These are phyloP conservation scores for Sceloporus tristichus DNA, from an alignment of 2,113 vertebrate genomes.

Conservation along the genomic window DNA sequence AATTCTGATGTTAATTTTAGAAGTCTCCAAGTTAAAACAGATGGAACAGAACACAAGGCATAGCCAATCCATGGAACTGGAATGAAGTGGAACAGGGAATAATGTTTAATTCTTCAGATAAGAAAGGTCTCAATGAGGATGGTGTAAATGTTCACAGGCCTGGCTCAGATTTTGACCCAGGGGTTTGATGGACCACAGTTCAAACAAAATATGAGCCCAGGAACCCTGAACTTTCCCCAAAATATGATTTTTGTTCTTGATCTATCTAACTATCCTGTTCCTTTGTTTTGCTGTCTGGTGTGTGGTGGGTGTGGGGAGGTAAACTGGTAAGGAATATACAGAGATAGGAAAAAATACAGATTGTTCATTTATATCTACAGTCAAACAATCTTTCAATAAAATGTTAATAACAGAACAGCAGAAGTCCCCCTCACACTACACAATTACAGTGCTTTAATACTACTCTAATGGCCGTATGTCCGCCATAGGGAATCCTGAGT, in stretches of 20 bases:
- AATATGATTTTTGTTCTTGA: neutral
- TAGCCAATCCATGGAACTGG: neutral
- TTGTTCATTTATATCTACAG: no score
- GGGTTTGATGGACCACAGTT: neutral
- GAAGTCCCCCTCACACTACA: no score
- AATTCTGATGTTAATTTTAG: conserved; percentile 12
- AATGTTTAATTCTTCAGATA: neutral
- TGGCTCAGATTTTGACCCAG: neutral
- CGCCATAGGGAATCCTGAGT: no score
- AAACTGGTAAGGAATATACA: no score
- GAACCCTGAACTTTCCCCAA: neutral
- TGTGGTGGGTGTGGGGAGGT: neutral
- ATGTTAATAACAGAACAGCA: no score
- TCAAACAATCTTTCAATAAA: no score
- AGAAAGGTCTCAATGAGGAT: neutral
- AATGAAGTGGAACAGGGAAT: neutral
- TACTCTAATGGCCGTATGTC: no score
- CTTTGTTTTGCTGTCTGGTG: no score
- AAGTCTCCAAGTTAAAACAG: neutral
- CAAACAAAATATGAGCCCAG: neutral
- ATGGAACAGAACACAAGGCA: neutral
- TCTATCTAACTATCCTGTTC: no score
- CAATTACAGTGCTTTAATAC: no score
- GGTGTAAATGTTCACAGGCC: neutral
- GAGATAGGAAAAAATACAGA: no score